Evolutionary conservation across 2,797 vertebrate species (phyloP).

Genomic region (Acanthopagrus latus): DNA sequence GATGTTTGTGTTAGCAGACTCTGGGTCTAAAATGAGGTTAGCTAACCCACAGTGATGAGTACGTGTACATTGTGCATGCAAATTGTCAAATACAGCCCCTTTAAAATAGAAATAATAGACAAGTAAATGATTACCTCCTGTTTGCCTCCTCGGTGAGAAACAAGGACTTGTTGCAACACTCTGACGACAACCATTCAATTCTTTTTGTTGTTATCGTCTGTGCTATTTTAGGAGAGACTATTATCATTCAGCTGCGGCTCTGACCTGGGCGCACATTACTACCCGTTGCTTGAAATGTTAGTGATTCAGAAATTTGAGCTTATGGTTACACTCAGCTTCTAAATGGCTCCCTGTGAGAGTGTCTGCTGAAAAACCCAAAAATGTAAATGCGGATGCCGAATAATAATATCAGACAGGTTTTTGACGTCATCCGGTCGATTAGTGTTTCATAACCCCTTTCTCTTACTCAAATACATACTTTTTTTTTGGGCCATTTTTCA

Average conservation of each 20-base stretch:
- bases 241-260: constrained; percentile 32
- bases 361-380: constrained; percentile 39
- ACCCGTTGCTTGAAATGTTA: constrained; percentile 18
- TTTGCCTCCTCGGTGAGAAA: background rate
- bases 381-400: constrained; percentile 22
- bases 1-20: too few relatives aligned
- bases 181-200: constrained; percentile 11
- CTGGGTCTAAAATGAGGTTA: too few relatives aligned
- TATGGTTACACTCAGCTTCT: constrained; percentile 25
- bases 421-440: constrained; percentile 22
- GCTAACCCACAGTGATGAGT: too few relatives aligned
- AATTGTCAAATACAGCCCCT: background rate
- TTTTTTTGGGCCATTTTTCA: background rate
- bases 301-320: constrained; percentile 49
- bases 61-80: too few relatives aligned
- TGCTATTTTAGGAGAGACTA: constrained; percentile 1
- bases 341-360: constrained; percentile 28
- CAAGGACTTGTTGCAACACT: background rate
- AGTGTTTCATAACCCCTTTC: constrained; percentile 43
- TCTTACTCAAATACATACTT: constrained; percentile 31
- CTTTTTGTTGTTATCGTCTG: constrained; percentile 24
- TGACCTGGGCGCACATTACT: constrained; percentile 22
- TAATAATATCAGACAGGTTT: constrained; percentile 24
- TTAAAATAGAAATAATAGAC: background rate
- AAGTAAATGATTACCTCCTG: background rate